Base-by-base conservation (phyloP, 2,797 vertebrate genomes). In the Falco biarmicus region DNA sequence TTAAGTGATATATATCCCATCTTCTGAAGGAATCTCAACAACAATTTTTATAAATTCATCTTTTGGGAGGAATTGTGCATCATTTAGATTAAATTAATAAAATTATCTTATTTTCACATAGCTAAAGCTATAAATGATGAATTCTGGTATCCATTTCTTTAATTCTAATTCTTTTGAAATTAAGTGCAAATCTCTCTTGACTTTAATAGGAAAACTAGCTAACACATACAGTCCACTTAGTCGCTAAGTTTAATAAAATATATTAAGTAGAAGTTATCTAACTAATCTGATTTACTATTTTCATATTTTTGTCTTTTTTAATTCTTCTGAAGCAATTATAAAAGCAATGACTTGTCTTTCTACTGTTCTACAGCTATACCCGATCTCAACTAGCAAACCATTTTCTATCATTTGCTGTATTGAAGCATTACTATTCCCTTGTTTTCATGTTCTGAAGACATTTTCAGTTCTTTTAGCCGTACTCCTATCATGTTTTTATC, bases 221-320 rank as follows among this genome's bases (percentile, higher is more conserved):
- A 76, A 5, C 11, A 73, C 7, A 45, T 12, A 43, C 5, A 54
- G 1, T 8, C 2, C 3, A 26, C 15, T 84, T 25, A 24, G 0
- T 24, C 18, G 69, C 56, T 22, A 22, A 51, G 5, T 48, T 39
- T 54, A 66, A 89, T 50, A 51, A 91, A 85, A 69, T 31, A 4
- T 13, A 41, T 73, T 15, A 73, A 56, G 6, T 28, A 73, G 5
- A 76, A 91, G 5, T 48, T 66, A 66, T 32, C 7, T 68, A n/a
- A 53, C 9, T 76, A 47, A 65, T 47, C 21, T 19, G 13, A 68
- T 64, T 60, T 37, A 29, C 2, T 76, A 13, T 69, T 69, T 95
- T 53, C 1, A 25, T 11, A 24, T 37, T 70, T 59, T 68, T 43
- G 1, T 2, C 9, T 47, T 76, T 32, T 80, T 92, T 41, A 65